Conservation (phyloP, 2,888 invertebrate species). For the Neelides folsomi region DNA sequence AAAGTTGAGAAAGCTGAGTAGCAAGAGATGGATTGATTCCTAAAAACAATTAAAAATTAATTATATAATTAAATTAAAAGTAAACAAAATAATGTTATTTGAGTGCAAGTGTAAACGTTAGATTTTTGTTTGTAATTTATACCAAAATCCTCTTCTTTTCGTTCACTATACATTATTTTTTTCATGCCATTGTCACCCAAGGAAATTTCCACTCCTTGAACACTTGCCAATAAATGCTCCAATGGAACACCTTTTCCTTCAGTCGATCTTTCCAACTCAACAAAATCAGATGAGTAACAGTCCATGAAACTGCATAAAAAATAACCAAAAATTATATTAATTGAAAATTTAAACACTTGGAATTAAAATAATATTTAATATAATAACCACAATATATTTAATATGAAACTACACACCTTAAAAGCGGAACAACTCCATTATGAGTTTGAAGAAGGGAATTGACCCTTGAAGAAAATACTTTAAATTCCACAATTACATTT, state of each 20-base stretch:
- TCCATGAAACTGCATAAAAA: constrained; percentile 52
- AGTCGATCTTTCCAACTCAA: constrained; percentile 41
- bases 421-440: constrained; percentile 60
- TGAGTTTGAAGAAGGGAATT: constrained; percentile 58
- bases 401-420: constrained; percentile 48
- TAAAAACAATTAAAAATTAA: neutral
- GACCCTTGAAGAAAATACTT: constrained; percentile 51
- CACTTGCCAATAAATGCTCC: constrained; percentile 76
- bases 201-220: constrained; percentile 54
- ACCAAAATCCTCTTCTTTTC: constrained; percentile 15
- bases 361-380: constrained; percentile 1
- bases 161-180: constrained; percentile 40
- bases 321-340: constrained; percentile 12
- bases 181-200: constrained; percentile 45
- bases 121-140: too few relatives aligned
- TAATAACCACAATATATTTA: neutral
- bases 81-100: too few relatives aligned
- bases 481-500: constrained; percentile 47
- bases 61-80: neutral
- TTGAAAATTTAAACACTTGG: neutral
- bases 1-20: constrained; percentile 58
- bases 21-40: neutral
- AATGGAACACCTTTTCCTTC: constrained; percentile 65
- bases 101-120: too few relatives aligned
- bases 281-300: constrained; percentile 65